Percentiles rank a stretch among this genome's conserved stretches.
Conservation (phyloP, 2,797 vertebrate genomes). For the Hypotaenidia philippensis region DNA sequence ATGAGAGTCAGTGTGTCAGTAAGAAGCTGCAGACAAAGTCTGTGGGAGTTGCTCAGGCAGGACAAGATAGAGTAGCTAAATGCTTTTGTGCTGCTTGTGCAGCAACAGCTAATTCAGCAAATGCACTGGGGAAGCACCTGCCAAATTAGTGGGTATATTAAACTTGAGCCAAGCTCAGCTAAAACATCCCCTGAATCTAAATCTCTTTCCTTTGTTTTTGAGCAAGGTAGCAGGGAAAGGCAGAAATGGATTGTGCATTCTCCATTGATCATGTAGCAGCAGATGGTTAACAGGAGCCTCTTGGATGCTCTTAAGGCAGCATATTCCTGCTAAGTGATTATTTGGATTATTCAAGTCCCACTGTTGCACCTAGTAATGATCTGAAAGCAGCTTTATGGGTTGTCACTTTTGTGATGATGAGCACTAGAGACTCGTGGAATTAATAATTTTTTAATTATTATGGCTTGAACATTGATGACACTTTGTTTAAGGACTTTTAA, state of each 20-base stretch:
- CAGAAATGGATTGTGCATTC: not conserved
- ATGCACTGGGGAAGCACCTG: not conserved
- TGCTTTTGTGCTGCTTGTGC: not conserved
- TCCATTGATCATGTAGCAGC: not conserved
- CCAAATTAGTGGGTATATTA: not conserved
- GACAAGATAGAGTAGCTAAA: not conserved
- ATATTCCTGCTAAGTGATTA: constrained; percentile 7
- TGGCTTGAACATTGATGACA: not conserved
- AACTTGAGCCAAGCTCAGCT: not conserved
- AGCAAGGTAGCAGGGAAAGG: not conserved
- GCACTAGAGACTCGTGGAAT: not conserved
- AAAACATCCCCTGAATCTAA: not conserved
- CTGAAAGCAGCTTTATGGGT: constrained; percentile 6
- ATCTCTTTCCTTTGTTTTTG: not conserved
- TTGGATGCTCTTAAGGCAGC: not conserved
- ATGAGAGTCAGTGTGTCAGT: accelerated
- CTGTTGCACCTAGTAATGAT: constrained; percentile 1
- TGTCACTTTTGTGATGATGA: constrained; percentile 7
- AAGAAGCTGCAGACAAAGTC: not conserved
- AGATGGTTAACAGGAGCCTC: constrained; percentile 24
- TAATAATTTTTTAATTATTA: constrained; percentile 6
- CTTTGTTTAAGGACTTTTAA: not conserved
- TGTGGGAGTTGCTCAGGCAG: not conserved
- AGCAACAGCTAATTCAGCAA: not conserved
- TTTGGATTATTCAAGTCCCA: constrained; percentile 6